Evolutionary conservation across 2,797 vertebrate species (phyloP).

Genomic region (Tinamus major): DNA sequence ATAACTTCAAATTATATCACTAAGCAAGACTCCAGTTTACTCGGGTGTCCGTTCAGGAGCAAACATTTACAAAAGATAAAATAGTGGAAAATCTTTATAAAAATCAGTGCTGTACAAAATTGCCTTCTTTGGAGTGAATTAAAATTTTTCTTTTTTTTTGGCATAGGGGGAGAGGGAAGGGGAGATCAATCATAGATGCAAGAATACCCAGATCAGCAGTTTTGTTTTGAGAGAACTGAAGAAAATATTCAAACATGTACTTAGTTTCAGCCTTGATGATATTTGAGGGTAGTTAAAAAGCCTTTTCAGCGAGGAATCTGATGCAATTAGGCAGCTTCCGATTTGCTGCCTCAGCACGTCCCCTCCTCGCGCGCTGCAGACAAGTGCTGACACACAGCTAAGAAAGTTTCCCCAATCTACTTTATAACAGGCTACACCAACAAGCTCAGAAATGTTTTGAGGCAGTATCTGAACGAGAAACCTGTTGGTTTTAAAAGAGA

Average conservation of each 20-base stretch:
- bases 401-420: slow-evolving; percentile 47
- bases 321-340: slow-evolving; percentile 78
- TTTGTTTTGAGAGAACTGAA: slow-evolving; percentile 66
- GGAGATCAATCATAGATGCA: slow-evolving; percentile 53
- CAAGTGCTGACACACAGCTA: slow-evolving; percentile 62
- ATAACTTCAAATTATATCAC: slow-evolving; percentile 34
- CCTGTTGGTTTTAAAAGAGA: not conserved
- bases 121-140: slow-evolving; percentile 58
- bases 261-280: slow-evolving; percentile 63
- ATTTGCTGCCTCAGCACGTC: slow-evolving; percentile 71
- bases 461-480: not conserved
- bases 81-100: slow-evolving; percentile 55
- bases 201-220: slow-evolving; percentile 75
- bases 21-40: slow-evolving; percentile 34
- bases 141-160: slow-evolving; percentile 26
- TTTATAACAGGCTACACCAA: not conserved
- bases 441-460: slow-evolving; percentile 26
- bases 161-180: too few relatives aligned
- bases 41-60: slow-evolving; percentile 11
- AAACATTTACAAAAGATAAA: slow-evolving; percentile 38
- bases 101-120: slow-evolving; percentile 66
- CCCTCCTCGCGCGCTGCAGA: slow-evolving; percentile 50
- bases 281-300: slow-evolving; percentile 70
- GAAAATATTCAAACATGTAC: slow-evolving; percentile 65
- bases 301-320: slow-evolving; percentile 73